phyloP scores from a whole-genome alignment of 2,113 vertebrate species.

The Periophthalmodon schlosseri region DNA sequence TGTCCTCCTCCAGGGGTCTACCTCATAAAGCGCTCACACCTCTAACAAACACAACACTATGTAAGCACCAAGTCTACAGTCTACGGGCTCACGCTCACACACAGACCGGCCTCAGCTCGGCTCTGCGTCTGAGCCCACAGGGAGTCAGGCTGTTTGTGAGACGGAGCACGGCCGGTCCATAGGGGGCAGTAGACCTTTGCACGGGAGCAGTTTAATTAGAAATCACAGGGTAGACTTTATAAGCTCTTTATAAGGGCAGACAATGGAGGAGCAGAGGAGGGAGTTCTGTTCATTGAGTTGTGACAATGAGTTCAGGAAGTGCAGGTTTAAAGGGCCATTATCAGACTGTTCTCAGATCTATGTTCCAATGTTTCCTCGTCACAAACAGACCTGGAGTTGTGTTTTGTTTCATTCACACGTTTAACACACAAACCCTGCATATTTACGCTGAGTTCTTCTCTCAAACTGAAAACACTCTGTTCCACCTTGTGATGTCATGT shows the following conservation, averaged over 20 bases:
- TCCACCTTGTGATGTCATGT: too few species aligned
- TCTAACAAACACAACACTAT: background rate
- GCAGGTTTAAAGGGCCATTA: too few species aligned
- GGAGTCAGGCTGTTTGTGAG: slow-evolving; percentile 45
- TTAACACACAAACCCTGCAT: too few species aligned
- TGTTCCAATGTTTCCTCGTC: too few species aligned
- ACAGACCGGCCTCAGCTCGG: background rate
- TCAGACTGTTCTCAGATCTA: too few species aligned
- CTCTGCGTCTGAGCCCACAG: background rate
- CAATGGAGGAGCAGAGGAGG: background rate
- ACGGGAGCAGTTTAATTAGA: slow-evolving; percentile 39
- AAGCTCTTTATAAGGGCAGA: background rate
- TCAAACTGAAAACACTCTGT: too few species aligned
- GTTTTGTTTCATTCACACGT: too few species aligned
- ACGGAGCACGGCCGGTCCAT: slow-evolving; percentile 47
- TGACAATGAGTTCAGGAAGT: too few species aligned
- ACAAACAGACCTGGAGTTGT: too few species aligned
- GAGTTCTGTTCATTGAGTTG: background rate
- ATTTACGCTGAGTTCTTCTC: too few species aligned
- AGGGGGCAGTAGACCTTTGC: slow-evolving; percentile 29
- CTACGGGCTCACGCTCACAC: background rate
- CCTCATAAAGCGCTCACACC: slow-evolving; percentile 28
- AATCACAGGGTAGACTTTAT: slow-evolving; percentile 4
- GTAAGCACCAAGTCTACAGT: background rate
- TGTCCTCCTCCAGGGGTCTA: slow-evolving; percentile 23